Base-by-base conservation (phyloP, 1,140 invertebrate species). In the Caerostris extrusa region DNA sequence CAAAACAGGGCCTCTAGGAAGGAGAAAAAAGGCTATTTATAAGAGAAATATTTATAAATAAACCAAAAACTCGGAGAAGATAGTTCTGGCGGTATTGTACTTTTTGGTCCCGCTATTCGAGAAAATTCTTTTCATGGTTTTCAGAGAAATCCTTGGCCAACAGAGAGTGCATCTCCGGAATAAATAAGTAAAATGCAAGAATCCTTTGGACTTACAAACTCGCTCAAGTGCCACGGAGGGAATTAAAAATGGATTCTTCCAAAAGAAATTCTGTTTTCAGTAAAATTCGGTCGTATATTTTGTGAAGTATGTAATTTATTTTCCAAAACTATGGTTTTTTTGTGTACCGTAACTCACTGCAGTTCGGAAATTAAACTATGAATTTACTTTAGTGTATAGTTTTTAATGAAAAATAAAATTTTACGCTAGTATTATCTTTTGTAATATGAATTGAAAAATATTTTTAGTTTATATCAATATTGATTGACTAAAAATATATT, bases 171-270 rank as follows among this genome's bases (percentile, higher is more conserved):
- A 77, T 0, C 8, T 8, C 67, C 1, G 10, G 69, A 77, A 77
- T 53, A 77, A 77, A 77, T 77, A 77, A 77, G 19, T 77, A 77
- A 77, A 53, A 77, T 34, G 8, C 19, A 50, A 34, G 69, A 5
- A 14, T 8, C 8, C 10, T 77, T 61, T 14, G 50, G 19, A 34
- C 19, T 34, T 14, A 53, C 50, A 53, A 77, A 77, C 8, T 3
- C 12, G 34, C 58, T 53, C 10, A 64, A 87, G 7, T 3, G 34
- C 34, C 55, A 5, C 5, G 57, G 34, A 0, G 82, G 4, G 12
- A 19, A 87, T 34, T 60, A 87, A 60, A 87, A 87, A 87, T 87
- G 58, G 12, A 50, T 50, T 64, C 10, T 17, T 87, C 85, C 34
- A 12, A 34, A 5, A 17, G 34, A 87, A 87, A 87, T 77, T 53